Evolutionary conservation across 2,113 vertebrate genomes (phyloP).

Genomic region (Aphelocoma coerulescens): DNA sequence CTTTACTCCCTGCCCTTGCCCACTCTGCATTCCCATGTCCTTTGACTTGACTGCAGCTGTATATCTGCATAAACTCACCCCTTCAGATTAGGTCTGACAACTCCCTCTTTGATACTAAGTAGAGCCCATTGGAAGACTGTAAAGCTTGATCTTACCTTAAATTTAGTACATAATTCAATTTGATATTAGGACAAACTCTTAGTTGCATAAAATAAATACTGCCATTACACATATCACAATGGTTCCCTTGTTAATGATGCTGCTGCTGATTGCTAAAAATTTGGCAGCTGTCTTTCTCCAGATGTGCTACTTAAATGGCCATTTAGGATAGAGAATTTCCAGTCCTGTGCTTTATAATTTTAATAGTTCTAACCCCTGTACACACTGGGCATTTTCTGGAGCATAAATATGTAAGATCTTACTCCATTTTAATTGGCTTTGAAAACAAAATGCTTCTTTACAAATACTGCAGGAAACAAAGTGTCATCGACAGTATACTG

Average conservation of each 20-base stretch:
- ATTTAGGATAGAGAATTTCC: neutral
- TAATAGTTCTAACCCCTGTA: neutral
- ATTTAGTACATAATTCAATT: neutral
- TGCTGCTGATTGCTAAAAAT: neutral
- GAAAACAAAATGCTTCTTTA: neutral
- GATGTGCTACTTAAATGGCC: constrained; percentile 19
- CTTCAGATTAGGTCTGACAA: neutral
- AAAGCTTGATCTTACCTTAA: neutral
- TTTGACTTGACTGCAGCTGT: constrained; percentile 10
- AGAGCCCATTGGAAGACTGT: neutral
- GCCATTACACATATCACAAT: neutral
- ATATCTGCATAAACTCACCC: neutral
- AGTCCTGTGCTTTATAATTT: neutral
- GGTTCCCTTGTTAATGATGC: neutral
- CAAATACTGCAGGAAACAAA: neutral
- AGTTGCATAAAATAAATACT: constrained; percentile 4
- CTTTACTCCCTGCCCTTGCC: neutral
- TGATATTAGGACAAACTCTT: neutral
- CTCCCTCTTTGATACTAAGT: neutral
- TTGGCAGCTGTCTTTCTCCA: constrained; percentile 36
- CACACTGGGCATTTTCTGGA: neutral
- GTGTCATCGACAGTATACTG: neutral
- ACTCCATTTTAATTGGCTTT: neutral
- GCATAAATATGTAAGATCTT: neutral
- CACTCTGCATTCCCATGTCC: neutral